These are phyloP conservation scores for Prochilodus magdalenae DNA, from an alignment of 2,113 vertebrate species.

Conservation along the genomic window DNA sequence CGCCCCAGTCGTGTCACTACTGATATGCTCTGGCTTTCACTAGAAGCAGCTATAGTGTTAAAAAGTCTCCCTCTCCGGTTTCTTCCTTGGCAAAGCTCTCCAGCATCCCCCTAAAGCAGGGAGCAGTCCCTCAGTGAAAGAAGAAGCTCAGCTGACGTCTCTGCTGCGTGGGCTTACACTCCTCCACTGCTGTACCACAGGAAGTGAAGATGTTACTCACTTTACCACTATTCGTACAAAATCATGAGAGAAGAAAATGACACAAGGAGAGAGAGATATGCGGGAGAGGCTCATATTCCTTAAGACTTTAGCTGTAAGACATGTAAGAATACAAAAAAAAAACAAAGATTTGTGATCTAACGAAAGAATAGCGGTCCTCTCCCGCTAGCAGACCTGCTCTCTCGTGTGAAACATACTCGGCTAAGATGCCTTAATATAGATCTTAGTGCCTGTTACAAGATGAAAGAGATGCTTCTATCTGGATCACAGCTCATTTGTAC, in stretches of 20 bases:
- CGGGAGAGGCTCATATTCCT: not conserved
- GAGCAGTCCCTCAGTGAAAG: slow-evolving; percentile 6
- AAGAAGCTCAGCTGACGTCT: slow-evolving; percentile 35
- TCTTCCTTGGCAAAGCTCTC: not conserved
- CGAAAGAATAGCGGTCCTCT: slow-evolving; percentile 13
- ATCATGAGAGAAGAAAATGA: not conserved
- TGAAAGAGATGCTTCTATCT: slow-evolving; percentile 54
- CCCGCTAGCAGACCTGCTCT: slow-evolving; percentile 16
- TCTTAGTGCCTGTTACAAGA: slow-evolving; percentile 57
- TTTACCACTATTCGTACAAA: slow-evolving; percentile 30
- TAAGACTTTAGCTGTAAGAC: not conserved
- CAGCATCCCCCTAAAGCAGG: slow-evolving; percentile 17
- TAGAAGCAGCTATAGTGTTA: not conserved
- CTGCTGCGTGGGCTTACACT: slow-evolving; percentile 20
- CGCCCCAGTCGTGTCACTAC: not conserved
- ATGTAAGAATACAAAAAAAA: not conserved
- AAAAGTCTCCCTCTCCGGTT: slow-evolving; percentile 1
- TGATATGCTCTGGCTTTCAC: not conserved
- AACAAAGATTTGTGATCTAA: slow-evolving; percentile 3
- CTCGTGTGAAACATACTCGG: slow-evolving; percentile 32
- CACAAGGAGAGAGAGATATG: not conserved
- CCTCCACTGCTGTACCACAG: not conserved
- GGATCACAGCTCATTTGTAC: slow-evolving; percentile 60
- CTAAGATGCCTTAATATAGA: slow-evolving; percentile 63
- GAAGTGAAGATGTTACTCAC: slow-evolving; percentile 33